Evolutionary conservation across 2,888 invertebrate genomes (phyloP).

Genomic region (Acholoe squamosa): DNA sequence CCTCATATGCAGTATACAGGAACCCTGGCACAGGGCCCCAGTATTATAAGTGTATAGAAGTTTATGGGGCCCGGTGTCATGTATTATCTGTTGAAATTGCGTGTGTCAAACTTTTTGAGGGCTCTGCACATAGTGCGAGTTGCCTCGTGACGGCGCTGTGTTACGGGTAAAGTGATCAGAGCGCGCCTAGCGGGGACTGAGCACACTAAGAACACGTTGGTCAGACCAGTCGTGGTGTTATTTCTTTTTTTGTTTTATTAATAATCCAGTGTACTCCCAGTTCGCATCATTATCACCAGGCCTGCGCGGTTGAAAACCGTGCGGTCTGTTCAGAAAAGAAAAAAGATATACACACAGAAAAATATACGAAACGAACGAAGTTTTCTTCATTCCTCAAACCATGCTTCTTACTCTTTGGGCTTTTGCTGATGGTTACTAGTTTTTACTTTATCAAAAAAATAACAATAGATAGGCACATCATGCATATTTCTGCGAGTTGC

Average conservation of each 20-base stretch:
- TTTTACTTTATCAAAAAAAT: neutral
- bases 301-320: constrained; percentile 1
- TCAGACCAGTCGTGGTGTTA: constrained; percentile 29
- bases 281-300: neutral
- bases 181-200: constrained; percentile 32
- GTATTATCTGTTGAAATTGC: constrained; percentile 57
- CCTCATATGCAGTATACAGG: constrained; percentile 50
- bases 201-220: constrained; percentile 46
- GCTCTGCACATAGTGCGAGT: constrained; percentile 44
- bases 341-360: too few species aligned
- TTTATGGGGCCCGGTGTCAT: constrained; percentile 45
- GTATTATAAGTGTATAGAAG: constrained; percentile 60
- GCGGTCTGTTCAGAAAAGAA: neutral
- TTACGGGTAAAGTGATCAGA: constrained; percentile 58
- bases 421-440: neutral
- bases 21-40: constrained; percentile 37
- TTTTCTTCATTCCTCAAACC: constrained; percentile 59
- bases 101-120: constrained; percentile 56
- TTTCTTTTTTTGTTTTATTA: neutral
- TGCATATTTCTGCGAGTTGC: neutral
- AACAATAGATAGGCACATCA: neutral
- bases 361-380: neutral
- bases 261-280: neutral
- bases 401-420: constrained; percentile 20
- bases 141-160: constrained; percentile 39